These are phyloP conservation scores for Aplocera efformata DNA, from an alignment of 2,888 invertebrate genomes.

Conservation along the genomic window DNA sequence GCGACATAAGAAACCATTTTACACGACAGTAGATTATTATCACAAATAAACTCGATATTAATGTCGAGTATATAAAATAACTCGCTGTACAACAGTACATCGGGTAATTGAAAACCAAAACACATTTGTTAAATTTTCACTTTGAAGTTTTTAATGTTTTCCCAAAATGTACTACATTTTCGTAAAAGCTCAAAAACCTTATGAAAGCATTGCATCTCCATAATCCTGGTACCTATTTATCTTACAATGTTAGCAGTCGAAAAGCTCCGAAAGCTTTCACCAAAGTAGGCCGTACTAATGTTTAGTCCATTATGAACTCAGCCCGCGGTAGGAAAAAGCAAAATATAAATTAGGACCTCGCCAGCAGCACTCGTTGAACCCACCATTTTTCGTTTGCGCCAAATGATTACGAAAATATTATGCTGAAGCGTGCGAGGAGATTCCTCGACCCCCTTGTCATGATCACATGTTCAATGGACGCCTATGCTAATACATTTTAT, in stretches of 20 bases:
- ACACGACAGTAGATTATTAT: too few species aligned
- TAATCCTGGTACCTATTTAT: constrained; percentile 35
- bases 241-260: constrained; percentile 53
- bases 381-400: constrained; percentile 33
- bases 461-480: constrained; percentile 33
- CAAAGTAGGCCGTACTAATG: constrained; percentile 69
- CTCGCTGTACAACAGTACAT: too few species aligned
- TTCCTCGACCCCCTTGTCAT: constrained; percentile 28
- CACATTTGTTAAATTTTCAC: too few species aligned
- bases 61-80: too few species aligned
- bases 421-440: constrained; percentile 21
- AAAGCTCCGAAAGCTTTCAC: constrained; percentile 68
- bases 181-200: constrained; percentile 6
- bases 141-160: too few species aligned
- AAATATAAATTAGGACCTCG: constrained; percentile 63
- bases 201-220: constrained; percentile 29
- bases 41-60: too few species aligned
- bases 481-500: constrained; percentile 39
- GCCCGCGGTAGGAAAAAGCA: constrained; percentile 44
- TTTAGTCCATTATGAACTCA: constrained; percentile 70
- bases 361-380: constrained; percentile 32
- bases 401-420: constrained; percentile 33
- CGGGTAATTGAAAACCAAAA: too few species aligned
- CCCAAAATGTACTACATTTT: background rate
- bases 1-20: too few species aligned